Conservation (phyloP, 1,140 invertebrate species). For the Lineus longissimus region DNA sequence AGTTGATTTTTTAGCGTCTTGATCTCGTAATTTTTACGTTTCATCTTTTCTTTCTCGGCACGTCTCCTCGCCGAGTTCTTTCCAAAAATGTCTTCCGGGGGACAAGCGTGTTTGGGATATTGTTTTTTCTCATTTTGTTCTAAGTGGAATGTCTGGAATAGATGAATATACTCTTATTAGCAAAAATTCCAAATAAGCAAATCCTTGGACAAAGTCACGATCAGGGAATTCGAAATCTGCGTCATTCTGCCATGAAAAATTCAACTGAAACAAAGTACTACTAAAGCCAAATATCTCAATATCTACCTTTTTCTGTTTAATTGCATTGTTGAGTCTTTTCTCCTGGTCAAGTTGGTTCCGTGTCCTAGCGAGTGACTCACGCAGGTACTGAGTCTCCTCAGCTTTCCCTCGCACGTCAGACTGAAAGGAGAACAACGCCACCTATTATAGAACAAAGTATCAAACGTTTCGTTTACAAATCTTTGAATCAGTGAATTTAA, state of each 20-base stretch:
- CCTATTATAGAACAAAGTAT: too few species aligned
- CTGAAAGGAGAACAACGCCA: slow-evolving; percentile 29
- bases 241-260: too few species aligned
- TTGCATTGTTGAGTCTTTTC: slow-evolving; percentile 49
- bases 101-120: slow-evolving; percentile 22
- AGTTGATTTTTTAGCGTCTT: slow-evolving; percentile 48
- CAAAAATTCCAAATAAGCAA: too few species aligned
- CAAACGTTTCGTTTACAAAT: too few species aligned
- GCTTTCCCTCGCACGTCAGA: slow-evolving; percentile 39
- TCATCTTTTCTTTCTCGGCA: slow-evolving; percentile 35
- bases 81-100: slow-evolving; percentile 18
- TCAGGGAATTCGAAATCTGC: too few species aligned
- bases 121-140: not conserved
- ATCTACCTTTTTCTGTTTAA: slow-evolving; percentile 51
- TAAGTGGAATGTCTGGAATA: not conserved
- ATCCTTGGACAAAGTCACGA: too few species aligned
- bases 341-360: slow-evolving; percentile 48
- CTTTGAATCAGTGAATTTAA: too few species aligned
- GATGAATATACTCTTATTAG: too few species aligned
- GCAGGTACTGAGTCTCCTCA: slow-evolving; percentile 49
- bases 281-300: not conserved
- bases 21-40: slow-evolving; percentile 51
- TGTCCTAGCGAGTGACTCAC: slow-evolving; percentile 47
- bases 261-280: too few species aligned
- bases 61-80: slow-evolving; percentile 28